Conservation (phyloP, 2,797 vertebrate genomes). For the Xiphophorus birchmanni region DNA sequence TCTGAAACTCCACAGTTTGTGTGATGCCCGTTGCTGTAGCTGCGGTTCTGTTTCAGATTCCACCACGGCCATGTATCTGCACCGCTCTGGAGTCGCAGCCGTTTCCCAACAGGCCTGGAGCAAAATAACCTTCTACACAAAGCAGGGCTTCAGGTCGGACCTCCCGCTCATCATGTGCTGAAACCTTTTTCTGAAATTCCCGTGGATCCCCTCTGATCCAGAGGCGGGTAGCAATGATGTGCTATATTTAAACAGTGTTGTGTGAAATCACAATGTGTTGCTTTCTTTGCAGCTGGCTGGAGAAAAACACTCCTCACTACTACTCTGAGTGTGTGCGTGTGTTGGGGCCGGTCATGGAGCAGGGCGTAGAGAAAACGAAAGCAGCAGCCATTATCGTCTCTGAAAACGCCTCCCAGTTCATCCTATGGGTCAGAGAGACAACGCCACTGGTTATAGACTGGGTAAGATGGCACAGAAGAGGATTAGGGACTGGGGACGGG, state of each 20-base stretch:
- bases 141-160: slow-evolving; percentile 85
- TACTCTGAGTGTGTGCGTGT: slow-evolving; percentile 75
- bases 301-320: slow-evolving; percentile 81
- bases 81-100: slow-evolving; percentile 80
- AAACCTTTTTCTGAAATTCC: not conserved
- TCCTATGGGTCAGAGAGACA: slow-evolving; percentile 79
- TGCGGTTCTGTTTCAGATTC: slow-evolving; percentile 78
- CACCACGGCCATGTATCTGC: slow-evolving; percentile 81
- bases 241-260: not conserved
- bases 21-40: not conserved
- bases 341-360: slow-evolving; percentile 80
- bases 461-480: slow-evolving; percentile 73
- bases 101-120: slow-evolving; percentile 84
- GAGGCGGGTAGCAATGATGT: not conserved
- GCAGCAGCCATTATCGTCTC: slow-evolving; percentile 62
- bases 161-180: not conserved
- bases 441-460: slow-evolving; percentile 81
- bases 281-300: slow-evolving; percentile 84
- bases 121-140: slow-evolving; percentile 80
- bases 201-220: not conserved
- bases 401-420: slow-evolving; percentile 72
- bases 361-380: slow-evolving; percentile 71
- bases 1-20: not conserved
- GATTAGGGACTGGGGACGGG: too few species aligned
- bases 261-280: slow-evolving; percentile 1